Evolutionary conservation across 2,113 vertebrate genomes (phyloP).

Genomic region (Xenopus laevis): DNA sequence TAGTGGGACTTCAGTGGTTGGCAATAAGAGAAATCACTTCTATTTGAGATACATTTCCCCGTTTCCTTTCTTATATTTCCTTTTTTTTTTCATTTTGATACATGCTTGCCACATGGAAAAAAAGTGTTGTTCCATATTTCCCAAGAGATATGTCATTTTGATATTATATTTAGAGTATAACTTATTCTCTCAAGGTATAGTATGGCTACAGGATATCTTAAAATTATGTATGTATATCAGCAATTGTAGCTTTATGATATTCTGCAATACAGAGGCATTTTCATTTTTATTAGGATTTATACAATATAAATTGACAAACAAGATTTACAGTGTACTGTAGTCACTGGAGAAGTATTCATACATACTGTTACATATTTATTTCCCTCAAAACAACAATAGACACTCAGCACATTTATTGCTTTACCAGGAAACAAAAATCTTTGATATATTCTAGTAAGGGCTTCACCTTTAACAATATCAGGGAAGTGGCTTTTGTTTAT

Average conservation of each 20-base stretch:
- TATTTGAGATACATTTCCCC: too few species aligned
- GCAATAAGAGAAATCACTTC: too few species aligned
- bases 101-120: neutral
- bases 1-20: too few species aligned
- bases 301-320: conserved; percentile 41
- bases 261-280: conserved; percentile 20
- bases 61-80: too few species aligned
- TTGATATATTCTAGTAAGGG: conserved; percentile 4
- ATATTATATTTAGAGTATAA: neutral
- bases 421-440: conserved; percentile 21
- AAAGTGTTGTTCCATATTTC: neutral
- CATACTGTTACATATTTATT: conserved; percentile 41
- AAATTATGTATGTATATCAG: conserved; percentile 1
- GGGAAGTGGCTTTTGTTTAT: too few species aligned
- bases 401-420: conserved; percentile 29
- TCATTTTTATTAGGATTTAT: conserved; percentile 41
- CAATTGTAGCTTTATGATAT: conserved; percentile 21
- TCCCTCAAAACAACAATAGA: conserved; percentile 18
- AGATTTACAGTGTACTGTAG: conserved; percentile 32
- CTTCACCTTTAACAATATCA: neutral
- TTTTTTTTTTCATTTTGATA: neutral
- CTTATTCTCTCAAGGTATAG: conserved; percentile 3
- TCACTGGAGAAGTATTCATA: conserved; percentile 31
- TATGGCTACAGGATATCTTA: neutral
- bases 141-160: neutral